Evolutionary conservation across 2,888 invertebrate species (phyloP).

Genomic region (Colletes collaris): DNA sequence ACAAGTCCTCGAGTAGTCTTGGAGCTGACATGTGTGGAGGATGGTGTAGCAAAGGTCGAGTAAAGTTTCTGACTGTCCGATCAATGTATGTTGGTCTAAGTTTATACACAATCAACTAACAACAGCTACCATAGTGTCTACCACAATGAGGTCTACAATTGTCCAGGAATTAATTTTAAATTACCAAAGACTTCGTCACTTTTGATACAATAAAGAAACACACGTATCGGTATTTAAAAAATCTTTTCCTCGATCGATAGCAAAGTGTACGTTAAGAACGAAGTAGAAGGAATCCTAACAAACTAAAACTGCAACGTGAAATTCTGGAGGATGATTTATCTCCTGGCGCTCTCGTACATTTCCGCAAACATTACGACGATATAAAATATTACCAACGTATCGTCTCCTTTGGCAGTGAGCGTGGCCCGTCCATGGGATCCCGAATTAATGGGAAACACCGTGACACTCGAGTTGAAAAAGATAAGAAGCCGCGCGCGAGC

Average conservation of each 20-base stretch:
- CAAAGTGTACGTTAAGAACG: background rate
- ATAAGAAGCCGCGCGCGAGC: slow-evolving; percentile 53
- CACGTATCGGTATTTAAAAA: background rate
- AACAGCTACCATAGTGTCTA: no score
- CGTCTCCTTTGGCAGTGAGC: slow-evolving; percentile 22
- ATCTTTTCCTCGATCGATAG: background rate
- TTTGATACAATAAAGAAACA: no score
- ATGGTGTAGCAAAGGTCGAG: no score
- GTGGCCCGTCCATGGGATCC: slow-evolving; percentile 50
- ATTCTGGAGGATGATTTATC: slow-evolving; percentile 5
- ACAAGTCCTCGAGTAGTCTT: no score
- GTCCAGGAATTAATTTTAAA: no score
- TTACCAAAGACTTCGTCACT: no score
- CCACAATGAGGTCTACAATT: no score
- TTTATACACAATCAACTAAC: no score
- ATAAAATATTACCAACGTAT: slow-evolving; percentile 7
- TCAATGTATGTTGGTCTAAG: no score
- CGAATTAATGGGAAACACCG: slow-evolving; percentile 66
- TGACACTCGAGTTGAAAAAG: slow-evolving; percentile 57
- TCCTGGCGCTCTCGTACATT: background rate
- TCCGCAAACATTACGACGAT: background rate
- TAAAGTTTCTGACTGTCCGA: no score
- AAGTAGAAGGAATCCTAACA: background rate
- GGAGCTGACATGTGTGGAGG: no score
- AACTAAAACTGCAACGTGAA: background rate